Evolutionary conservation across 2,888 invertebrate species (phyloP), one percentile per base, ranked within the genome.

Genomic region (Orchestes rusci): DNA sequence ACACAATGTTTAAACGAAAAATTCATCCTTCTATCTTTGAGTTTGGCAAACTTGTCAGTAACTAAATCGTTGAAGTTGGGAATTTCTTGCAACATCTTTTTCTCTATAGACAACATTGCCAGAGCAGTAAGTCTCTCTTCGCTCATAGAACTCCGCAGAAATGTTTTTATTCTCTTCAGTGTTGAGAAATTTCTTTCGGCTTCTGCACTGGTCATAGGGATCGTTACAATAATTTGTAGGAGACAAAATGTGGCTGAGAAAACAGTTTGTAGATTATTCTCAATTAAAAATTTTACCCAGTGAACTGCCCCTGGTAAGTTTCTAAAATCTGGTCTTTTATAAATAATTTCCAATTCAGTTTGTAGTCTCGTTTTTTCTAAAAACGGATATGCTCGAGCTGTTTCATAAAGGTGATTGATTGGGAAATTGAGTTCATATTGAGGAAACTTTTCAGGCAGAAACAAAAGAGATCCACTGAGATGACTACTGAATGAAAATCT

Each of bases 151-250:
- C 50, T 59, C 37, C 53, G 41, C n/a, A 56, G 29, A 48, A 57
- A 59, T 3, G 52, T 57, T 45, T 57, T 57, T n/a, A 59, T 53
- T 18, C 56, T 31, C 39, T 58, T 58, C 19, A 59, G 17, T 2
- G 34, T 43, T 1, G 39, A 40, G 16, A 57, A 51, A 16, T 19
- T 31, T 20, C 54, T 42, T 50, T 58, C 59, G 3, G 42, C 45
- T 48, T 60, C 59, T 27, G 56, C 29, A 20, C 56, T 53, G 18
- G 53, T 44, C 57, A 60, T 59, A 3, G 60, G 60, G 7, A 49
- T 56, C 28, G 61, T 59, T 27, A 53, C 34, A n/a, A 59, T 16
- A 16, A 61, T 57, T 34, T 52, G 23, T 30, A 61, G 39, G n/a
- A 60, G 48, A 10, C 27, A 18, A 48, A 45, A 53, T 12, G 54